Evolutionary conservation across 2,888 invertebrate genomes (phyloP).

Genomic region (Phaedon cochleariae): DNA sequence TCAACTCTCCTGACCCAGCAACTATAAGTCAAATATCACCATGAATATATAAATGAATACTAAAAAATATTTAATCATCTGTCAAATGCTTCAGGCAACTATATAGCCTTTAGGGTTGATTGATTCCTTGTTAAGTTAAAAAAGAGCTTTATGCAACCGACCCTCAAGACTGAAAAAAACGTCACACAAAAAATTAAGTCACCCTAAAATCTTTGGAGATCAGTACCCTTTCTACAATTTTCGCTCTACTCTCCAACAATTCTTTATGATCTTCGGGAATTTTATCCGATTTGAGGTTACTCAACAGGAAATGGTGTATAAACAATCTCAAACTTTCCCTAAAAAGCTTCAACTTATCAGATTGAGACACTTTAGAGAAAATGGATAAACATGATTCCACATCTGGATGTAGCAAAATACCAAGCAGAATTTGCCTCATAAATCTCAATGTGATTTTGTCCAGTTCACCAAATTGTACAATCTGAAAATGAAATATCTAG

Average conservation of each 20-base stretch:
- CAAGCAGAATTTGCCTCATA: constrained; percentile 78
- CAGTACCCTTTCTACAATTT: constrained; percentile 74
- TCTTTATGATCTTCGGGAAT: constrained; percentile 62
- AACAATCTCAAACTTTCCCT: constrained; percentile 86
- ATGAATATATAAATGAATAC: too few species aligned
- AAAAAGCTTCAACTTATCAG: constrained; percentile 80
- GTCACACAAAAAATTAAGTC: neutral
- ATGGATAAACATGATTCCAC: constrained; percentile 68
- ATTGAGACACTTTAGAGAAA: constrained; percentile 77
- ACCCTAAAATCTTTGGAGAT: constrained; percentile 40
- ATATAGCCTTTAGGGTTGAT: too few species aligned
- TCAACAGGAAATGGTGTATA: constrained; percentile 85
- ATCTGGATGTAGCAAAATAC: constrained; percentile 75
- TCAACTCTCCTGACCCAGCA: too few species aligned
- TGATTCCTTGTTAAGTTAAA: too few species aligned
- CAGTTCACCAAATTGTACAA: constrained; percentile 87
- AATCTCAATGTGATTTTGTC: constrained; percentile 82
- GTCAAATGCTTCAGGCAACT: too few species aligned
- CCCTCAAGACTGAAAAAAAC: too few species aligned
- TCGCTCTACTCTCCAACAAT: constrained; percentile 67
- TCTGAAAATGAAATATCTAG: constrained; percentile 62
- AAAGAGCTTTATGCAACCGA: too few species aligned
- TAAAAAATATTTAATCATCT: too few species aligned
- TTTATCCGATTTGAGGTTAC: constrained; percentile 66
- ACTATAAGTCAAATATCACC: too few species aligned